phyloP scores from a whole-genome alignment of 1,140 invertebrate species.

The Theocolax elegans region DNA sequence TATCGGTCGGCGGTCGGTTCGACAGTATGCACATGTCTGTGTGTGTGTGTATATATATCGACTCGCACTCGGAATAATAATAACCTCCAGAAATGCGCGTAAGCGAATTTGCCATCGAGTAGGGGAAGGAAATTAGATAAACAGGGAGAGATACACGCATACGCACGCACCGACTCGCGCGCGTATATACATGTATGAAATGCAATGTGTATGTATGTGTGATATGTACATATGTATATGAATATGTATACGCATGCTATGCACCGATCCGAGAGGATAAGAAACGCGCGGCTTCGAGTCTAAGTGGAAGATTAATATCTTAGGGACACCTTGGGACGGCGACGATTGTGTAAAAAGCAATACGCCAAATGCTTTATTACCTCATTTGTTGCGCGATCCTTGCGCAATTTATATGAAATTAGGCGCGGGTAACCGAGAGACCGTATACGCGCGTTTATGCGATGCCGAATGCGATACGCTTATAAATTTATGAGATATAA shows the following conservation, averaged over 20 bases:
- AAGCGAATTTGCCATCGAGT: no score
- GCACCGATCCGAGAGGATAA: background rate
- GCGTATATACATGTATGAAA: background rate
- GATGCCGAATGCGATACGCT: slow-evolving; percentile 20
- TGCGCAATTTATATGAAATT: slow-evolving; percentile 31
- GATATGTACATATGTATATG: background rate
- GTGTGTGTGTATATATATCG: no score
- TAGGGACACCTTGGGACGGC: background rate
- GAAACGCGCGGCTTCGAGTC: background rate
- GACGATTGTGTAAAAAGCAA: slow-evolving; percentile 2
- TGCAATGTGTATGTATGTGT: no score
- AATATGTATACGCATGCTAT: no score
- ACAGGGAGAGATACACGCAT: slow-evolving; percentile 12
- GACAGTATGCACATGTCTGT: no score
- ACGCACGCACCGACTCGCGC: background rate
- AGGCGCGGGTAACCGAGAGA: slow-evolving; percentile 1
- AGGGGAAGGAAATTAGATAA: slow-evolving; percentile 11
- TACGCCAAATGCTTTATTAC: slow-evolving; percentile 25
- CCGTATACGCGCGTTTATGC: background rate
- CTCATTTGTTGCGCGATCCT: slow-evolving; percentile 11
- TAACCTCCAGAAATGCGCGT: background rate
- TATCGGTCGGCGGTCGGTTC: slow-evolving; percentile 15
- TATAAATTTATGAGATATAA: slow-evolving; percentile 39
- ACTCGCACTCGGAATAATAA: slow-evolving; percentile 15
- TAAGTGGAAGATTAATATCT: slow-evolving; percentile 26